Percentiles rank a stretch among this genome's conserved stretches.
Conservation (phyloP, 30 jellyfish, hydroid and myxozoan genomes). For the Aurelia sp. region DNA sequence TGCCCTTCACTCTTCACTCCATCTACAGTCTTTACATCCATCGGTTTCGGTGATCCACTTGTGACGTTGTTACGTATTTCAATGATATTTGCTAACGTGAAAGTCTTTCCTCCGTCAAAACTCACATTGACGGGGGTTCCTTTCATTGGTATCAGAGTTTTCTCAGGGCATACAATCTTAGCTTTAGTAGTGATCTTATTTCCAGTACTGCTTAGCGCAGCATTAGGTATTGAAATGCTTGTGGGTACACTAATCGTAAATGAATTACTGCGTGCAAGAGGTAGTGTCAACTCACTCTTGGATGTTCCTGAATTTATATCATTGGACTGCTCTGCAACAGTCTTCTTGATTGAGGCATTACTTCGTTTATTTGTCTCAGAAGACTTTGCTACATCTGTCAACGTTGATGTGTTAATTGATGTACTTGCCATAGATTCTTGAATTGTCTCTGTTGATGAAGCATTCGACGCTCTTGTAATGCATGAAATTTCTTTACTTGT, state of each 20-base stretch:
- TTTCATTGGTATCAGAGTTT: constrained; percentile 19
- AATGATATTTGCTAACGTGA: constrained; percentile 37
- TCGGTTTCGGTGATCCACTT: not conserved
- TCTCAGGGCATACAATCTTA: constrained; percentile 42
- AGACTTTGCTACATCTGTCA: too few species aligned
- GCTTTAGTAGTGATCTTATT: constrained; percentile 56
- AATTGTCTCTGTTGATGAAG: too few species aligned
- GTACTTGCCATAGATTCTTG: too few species aligned
- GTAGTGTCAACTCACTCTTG: too few species aligned
- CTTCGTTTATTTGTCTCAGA: too few species aligned
- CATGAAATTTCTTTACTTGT: too few species aligned
- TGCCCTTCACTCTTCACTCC: not conserved
- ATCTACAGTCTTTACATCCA: not conserved
- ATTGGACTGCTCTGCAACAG: too few species aligned
- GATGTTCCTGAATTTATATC: too few species aligned
- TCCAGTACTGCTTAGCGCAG: constrained; percentile 13
- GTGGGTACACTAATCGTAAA: constrained; percentile 41
- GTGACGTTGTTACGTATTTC: constrained; percentile 22
- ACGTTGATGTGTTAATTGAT: too few species aligned
- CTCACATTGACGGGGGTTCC: constrained; percentile 59
- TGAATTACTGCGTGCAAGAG: not conserved
- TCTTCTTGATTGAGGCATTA: too few species aligned
- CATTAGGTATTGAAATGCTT: constrained; percentile 13
- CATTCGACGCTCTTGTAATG: too few species aligned
- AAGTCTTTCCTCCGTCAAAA: constrained; percentile 57